Percentiles rank a stretch among this genome's conserved stretches.
phyloP scores from a whole-genome alignment of 2,797 vertebrate species.

The Spinibarbus caldwelli region DNA sequence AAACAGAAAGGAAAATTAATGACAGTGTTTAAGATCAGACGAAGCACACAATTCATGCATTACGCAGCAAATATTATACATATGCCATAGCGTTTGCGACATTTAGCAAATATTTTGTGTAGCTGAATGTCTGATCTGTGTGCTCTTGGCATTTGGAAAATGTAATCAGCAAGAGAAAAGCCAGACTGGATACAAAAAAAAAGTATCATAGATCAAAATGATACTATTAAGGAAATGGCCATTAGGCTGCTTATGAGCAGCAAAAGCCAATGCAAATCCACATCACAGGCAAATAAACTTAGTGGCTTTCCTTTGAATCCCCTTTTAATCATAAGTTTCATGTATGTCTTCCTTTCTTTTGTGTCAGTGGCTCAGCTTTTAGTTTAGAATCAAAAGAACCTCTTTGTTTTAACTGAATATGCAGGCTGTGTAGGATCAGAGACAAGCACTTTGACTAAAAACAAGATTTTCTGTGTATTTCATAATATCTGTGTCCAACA shows the following conservation, averaged over 20 bases:
- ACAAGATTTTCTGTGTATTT: not conserved
- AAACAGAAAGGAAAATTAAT: not conserved
- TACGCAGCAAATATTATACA: conserved; percentile 45
- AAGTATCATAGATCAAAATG: conserved; percentile 77
- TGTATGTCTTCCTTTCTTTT: not conserved
- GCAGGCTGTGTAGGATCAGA: not conserved
- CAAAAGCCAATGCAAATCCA: not conserved
- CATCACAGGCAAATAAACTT: not conserved
- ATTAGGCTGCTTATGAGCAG: too few relatives aligned
- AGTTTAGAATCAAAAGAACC: not conserved
- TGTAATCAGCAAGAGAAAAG: conserved; percentile 72
- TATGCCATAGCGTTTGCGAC: not conserved
- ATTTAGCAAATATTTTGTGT: conserved; percentile 72
- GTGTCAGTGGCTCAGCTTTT: not conserved
- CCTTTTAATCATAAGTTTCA: not conserved
- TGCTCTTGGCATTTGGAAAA: conserved; percentile 76
- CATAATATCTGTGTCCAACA: not conserved
- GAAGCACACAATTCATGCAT: conserved; percentile 33
- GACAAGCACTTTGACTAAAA: not conserved
- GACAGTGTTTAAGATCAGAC: not conserved
- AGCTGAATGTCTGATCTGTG: conserved; percentile 72
- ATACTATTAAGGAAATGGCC: conserved; percentile 70
- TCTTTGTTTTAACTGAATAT: too few relatives aligned
- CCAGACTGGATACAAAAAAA: conserved; percentile 68
- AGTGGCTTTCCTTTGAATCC: not conserved